Conservation (phyloP, 2,797 vertebrate species). For the Paratrypauchen microcephalus region DNA sequence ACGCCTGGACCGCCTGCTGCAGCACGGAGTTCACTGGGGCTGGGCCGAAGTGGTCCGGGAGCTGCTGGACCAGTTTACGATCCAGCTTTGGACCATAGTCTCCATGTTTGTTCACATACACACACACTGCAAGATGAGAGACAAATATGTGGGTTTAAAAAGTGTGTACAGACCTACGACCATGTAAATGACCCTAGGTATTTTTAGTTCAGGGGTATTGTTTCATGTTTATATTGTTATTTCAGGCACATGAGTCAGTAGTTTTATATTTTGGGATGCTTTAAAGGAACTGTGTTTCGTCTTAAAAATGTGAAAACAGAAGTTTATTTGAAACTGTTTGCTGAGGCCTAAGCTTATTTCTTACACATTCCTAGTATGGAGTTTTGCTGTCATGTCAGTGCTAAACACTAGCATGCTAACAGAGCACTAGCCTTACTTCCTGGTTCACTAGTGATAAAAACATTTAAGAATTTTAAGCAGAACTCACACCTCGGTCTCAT, state of each 20-base stretch:
- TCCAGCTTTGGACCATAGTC: conserved; percentile 90
- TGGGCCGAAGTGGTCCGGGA: conserved; percentile 94
- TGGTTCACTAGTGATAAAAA: no score
- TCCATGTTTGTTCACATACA: conserved; percentile 95
- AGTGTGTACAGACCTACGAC: not conserved
- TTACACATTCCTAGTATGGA: no score
- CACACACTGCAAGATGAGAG: conserved; percentile 81
- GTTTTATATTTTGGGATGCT: not conserved
- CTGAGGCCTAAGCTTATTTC: no score
- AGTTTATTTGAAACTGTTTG: no score
- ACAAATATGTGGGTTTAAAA: not conserved
- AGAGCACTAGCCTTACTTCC: no score
- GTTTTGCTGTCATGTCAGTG: no score
- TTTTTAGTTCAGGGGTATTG: no score
- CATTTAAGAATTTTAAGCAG: no score
- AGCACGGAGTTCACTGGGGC: conserved; percentile 92
- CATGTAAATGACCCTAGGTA: no score
- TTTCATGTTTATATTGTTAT: not conserved
- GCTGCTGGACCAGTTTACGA: conserved; percentile 88
- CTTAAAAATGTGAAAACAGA: no score
- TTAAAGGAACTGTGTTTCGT: not conserved
- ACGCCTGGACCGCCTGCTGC: conserved; percentile 91
- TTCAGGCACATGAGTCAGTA: not conserved
- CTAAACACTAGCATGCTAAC: no score
- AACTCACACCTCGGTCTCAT: no score